Evolutionary conservation across 2,888 invertebrate species (phyloP), one percentile per base, ranked within the genome.

Genomic region (Melanostoma mellinum): DNA sequence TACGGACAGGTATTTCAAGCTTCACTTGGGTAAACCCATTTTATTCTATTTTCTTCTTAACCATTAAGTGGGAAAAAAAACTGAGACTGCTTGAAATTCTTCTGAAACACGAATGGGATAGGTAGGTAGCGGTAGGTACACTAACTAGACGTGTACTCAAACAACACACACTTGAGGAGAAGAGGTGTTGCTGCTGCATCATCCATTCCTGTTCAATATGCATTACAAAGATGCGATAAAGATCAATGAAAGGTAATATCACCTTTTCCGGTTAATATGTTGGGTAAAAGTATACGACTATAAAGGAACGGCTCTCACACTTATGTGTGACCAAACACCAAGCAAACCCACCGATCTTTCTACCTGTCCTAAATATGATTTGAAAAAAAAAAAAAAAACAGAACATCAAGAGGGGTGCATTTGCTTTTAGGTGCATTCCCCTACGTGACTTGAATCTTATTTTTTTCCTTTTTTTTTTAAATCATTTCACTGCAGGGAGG

Each of bases 241-340:
- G 79, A 84, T 84, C 84, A 75, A 71, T 84, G 84, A 82, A 82
- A 82, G 73, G 82, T 78, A 82, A 82, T 82, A 82, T 74, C 79
- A 79, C 74, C 74, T 84, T 84, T 84, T 84, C 84, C 79, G 79
- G 79, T 79, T 84, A 84, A 84, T 20, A 20, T 20, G 69, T 71
- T 48, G 69, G 69, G 74, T 84, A 84, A 84, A 74, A 20, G 20
- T 20, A 20, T 20, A 20, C 20, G 1, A 0, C 20, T 20, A 20
- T 20, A 20, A 71, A 71, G 71, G 74, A 71, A 79, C 75, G 72
- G 84, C 73, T 67, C 67, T 78, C 77, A 68, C 77, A 77, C 69
- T 69, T 71, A 61, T 76, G 67, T 72, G 46, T 78, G 53, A 55
- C 48, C 44, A 46, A 53, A 6, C 40, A 20, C 20, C 20, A 20